Conservation (phyloP, 2,888 invertebrate species). For the Scaptomyza polygonia region DNA sequence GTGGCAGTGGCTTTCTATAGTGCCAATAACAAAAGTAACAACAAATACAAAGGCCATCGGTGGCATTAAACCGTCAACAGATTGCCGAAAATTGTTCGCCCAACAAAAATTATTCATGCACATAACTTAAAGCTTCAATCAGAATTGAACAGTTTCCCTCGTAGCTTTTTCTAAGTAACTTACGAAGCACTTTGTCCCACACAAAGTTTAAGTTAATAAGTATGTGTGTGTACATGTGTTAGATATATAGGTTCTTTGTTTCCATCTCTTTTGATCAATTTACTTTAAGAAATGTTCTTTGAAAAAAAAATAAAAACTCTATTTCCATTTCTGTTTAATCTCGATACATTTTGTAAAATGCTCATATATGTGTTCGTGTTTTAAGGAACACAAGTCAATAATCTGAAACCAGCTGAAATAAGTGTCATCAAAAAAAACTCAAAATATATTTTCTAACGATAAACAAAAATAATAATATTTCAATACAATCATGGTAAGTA, state of each 20-base stretch:
- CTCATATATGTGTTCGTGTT: background rate
- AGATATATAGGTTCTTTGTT: background rate
- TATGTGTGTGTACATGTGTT: background rate
- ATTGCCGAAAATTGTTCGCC: constrained; percentile 38
- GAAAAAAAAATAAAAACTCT: too few relatives aligned
- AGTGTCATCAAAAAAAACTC: background rate
- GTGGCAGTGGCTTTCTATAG: constrained; percentile 26
- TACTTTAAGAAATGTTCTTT: background rate
- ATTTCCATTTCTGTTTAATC: background rate
- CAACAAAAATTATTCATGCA: constrained; percentile 24
- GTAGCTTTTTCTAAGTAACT: background rate
- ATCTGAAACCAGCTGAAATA: background rate
- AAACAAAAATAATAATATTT: too few relatives aligned
- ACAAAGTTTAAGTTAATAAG: background rate
- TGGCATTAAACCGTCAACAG: constrained; percentile 50
- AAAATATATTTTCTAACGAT: background rate
- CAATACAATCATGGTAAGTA: too few relatives aligned
- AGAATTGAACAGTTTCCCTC: constrained; percentile 12
- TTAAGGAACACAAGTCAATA: background rate
- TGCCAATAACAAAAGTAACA: constrained; percentile 39
- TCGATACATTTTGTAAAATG: background rate
- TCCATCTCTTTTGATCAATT: background rate
- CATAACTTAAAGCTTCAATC: constrained; percentile 38
- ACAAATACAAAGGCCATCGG: constrained; percentile 3
- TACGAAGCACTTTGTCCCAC: background rate